Percentiles rank a stretch among this genome's conserved stretches.
These are phyloP conservation scores for Pammene fasciana DNA, from an alignment of 2,888 invertebrate species.

Conservation along the genomic window DNA sequence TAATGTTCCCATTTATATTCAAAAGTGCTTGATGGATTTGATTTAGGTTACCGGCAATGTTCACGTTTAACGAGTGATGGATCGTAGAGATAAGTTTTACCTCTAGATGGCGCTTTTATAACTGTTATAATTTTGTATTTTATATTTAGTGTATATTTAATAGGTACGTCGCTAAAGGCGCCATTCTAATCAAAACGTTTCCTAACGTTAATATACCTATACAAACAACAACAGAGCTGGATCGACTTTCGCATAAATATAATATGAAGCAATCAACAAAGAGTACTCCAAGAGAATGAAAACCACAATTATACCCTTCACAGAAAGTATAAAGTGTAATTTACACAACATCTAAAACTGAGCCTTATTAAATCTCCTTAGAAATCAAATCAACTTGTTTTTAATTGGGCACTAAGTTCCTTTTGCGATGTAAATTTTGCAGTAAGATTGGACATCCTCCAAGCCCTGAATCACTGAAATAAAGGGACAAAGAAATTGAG, in stretches of 20 bases:
- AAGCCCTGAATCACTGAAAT: conserved; percentile 33
- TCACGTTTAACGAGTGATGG: too few species aligned
- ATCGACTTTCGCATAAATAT: neutral
- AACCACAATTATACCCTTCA: neutral
- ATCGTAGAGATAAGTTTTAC: too few species aligned
- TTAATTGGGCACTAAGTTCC: neutral
- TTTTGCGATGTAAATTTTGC: neutral
- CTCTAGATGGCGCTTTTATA: too few species aligned
- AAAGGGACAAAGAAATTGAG: conserved; percentile 34
- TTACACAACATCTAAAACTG: neutral
- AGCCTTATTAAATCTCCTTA: neutral
- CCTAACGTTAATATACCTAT: neutral
- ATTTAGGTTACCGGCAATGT: too few species aligned
- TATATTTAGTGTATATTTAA: too few species aligned
- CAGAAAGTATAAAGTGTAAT: neutral
- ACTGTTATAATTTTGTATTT: too few species aligned
- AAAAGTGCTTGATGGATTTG: too few species aligned
- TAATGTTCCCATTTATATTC: too few species aligned
- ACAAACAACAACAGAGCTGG: neutral
- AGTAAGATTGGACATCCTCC: conserved; percentile 36
- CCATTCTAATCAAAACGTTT: neutral
- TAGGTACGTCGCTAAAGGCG: too few species aligned
- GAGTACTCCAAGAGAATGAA: conserved; percentile 4
- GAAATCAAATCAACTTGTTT: conserved; percentile 4
- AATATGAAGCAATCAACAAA: neutral